A percentile compares a stretch with the other conserved stretches of the same genome.
These are phyloP conservation scores for Thysanoteuthis rhombus DNA, from an alignment of 2,888 invertebrate genomes.

Conservation along the genomic window DNA sequence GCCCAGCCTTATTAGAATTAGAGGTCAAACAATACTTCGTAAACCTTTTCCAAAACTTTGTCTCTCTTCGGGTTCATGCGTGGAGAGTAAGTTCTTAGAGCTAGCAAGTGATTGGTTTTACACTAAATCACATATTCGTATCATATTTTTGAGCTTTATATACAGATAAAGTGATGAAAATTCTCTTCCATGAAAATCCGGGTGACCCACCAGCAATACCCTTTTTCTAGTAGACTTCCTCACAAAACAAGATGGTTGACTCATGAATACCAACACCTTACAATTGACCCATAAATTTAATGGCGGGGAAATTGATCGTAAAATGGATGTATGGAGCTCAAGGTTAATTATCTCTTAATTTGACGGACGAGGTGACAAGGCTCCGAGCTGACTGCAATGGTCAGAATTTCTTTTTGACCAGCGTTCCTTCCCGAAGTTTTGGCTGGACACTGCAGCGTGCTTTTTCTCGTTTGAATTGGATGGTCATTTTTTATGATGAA, in stretches of 20 bases:
- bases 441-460: conserved; percentile 43
- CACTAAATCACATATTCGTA: no score
- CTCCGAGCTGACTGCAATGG: background rate
- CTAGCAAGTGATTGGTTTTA: no score
- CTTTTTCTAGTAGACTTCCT: background rate
- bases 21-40: no score
- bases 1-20: no score
- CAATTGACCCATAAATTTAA: background rate
- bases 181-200: background rate
- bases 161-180: no score
- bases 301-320: background rate
- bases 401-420: background rate
- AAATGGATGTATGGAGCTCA: background rate
- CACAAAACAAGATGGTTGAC: background rate
- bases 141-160: no score
- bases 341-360: background rate
- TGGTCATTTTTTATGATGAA: conserved; percentile 89
- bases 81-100: no score
- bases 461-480: conserved; percentile 81
- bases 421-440: conserved; percentile 38
- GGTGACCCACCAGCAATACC: background rate
- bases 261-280: background rate
- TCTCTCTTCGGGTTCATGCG: no score
- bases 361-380: background rate
- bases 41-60: no score